Evolutionary conservation across 2,888 invertebrate species (phyloP), one percentile per base, ranked within the genome.

Genomic region (Sinelater perroti): DNA sequence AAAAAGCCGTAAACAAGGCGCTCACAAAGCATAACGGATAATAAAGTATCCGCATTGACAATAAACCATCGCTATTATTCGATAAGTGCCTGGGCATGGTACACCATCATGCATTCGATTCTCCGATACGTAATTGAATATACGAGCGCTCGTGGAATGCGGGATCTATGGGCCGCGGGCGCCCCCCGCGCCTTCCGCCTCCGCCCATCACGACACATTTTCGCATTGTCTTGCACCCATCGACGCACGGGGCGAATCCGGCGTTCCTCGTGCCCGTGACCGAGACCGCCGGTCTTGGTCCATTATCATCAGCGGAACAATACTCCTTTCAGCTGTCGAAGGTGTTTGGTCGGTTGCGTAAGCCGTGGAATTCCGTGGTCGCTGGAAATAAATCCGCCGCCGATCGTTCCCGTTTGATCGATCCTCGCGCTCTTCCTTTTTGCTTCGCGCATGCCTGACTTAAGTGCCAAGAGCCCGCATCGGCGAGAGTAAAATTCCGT

Each of bases 111-210:
- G 38, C 26, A 54, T 54, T 63, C 61, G 61, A 62, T 64, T 67
- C 67, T 66, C 64, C 65, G 64, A 68, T 63, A 56, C 51, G 59
- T 61, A 65, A 68, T 70, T 64, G 63, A 63, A 57, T 66, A 67
- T 64, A 67, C 62, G 66, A 67, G 68, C 67, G 67, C 63, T 56
- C 61, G 64, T 68, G 70, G 68, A 70, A 71, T 71, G 70, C 62
- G 61, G 64, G 63, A 67, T 66, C 63, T 49, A 57, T 45, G 53
- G 56, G 57, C 67, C 67, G 62, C 68, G 65, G 70, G 71, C 69
- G 66, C 53, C 44, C 55, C 36, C 42, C 53, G 53, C 51, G 8
- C 58, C 45, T 35, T 52, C 45, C 47, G 54, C 44, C 54, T 52
- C 50, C 49, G 46, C 38, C 47, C 46, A 28, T 46, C 42, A 35